Evolutionary conservation across 2,888 invertebrate species (phyloP).

Genomic region (Macroteleia sp.): DNA sequence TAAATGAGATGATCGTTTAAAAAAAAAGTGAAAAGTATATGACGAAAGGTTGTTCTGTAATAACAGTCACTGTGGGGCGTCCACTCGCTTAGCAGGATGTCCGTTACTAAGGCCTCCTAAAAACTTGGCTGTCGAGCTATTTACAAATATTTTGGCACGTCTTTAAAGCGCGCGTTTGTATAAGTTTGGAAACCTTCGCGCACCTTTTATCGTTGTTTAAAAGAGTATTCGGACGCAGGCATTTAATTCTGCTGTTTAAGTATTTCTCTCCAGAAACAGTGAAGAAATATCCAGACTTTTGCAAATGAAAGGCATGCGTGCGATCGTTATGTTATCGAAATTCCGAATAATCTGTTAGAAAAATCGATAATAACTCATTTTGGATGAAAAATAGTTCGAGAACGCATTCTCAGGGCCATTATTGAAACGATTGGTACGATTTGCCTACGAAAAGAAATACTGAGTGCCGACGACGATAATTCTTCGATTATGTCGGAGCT

Average conservation of each 20-base stretch:
- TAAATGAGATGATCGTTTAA: conserved; percentile 49
- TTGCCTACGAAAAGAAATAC: no score
- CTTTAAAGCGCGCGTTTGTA: conserved; percentile 21
- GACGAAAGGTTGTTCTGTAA: conserved; percentile 61
- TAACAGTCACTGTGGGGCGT: conserved; percentile 77
- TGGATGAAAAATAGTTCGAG: conserved; percentile 75
- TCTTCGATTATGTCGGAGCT: no score
- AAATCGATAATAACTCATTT: conserved; percentile 74
- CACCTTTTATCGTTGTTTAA: not conserved
- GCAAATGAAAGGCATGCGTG: conserved; percentile 1
- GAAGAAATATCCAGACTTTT: not conserved
- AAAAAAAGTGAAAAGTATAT: conserved; percentile 58
- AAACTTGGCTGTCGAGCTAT: conserved; percentile 76
- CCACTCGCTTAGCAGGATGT: conserved; percentile 77
- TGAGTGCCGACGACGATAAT: no score
- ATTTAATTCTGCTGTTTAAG: not conserved
- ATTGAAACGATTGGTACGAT: no score
- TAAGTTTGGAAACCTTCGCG: not conserved
- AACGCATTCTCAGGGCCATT: conserved; percentile 66
- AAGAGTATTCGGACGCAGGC: not conserved
- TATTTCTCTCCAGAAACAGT: not conserved
- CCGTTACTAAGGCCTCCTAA: conserved; percentile 74
- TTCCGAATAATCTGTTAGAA: conserved; percentile 8
- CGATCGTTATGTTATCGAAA: conserved; percentile 8
- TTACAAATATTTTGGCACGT: conserved; percentile 82